Percentiles rank a stretch among this genome's conserved stretches.
phyloP scores from a whole-genome alignment of 37 sponge, comb jelly and placozoan species.

The Dysidea cf. avara region DNA sequence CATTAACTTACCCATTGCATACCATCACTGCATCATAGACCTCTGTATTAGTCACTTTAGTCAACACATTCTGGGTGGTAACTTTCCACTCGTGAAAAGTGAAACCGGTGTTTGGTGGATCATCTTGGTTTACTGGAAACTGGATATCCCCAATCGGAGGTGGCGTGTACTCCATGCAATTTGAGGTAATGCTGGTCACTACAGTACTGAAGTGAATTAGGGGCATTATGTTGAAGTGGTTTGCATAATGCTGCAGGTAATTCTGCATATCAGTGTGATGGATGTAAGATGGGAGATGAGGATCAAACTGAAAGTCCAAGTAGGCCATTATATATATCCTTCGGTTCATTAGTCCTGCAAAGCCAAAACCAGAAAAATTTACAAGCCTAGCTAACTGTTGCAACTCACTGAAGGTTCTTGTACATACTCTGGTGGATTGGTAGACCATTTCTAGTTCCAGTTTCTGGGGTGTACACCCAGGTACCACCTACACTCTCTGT shows the following conservation, averaged over 20 bases:
- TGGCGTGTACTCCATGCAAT: background rate
- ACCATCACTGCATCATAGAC: conserved; percentile 71
- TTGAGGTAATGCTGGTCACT: conserved; percentile 47
- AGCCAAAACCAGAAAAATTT: background rate
- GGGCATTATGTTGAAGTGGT: conserved; percentile 43
- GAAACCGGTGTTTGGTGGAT: no score
- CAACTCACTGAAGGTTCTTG: conserved; percentile 40
- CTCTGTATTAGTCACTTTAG: conserved; percentile 10
- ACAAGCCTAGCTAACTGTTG: background rate
- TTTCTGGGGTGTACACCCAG: conserved; percentile 61
- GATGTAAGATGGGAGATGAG: conserved; percentile 55
- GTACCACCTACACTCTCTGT: conserved; percentile 47
- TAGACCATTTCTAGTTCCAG: conserved; percentile 1
- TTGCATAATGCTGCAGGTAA: conserved; percentile 57
- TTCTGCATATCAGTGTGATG: conserved; percentile 55
- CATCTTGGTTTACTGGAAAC: no score
- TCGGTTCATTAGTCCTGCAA: conserved; percentile 73
- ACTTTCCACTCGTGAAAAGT: conserved; percentile 39
- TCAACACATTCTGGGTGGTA: conserved; percentile 3
- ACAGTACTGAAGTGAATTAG: conserved; percentile 45
- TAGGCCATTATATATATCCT: conserved; percentile 73
- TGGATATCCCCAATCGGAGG: background rate
- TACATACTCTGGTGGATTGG: conserved; percentile 46
- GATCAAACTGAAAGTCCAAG: conserved; percentile 60
- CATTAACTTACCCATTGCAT: conserved; percentile 90